These are phyloP conservation scores for Manis javanica DNA, from an alignment of 2,797 vertebrate species.

Conservation along the genomic window DNA sequence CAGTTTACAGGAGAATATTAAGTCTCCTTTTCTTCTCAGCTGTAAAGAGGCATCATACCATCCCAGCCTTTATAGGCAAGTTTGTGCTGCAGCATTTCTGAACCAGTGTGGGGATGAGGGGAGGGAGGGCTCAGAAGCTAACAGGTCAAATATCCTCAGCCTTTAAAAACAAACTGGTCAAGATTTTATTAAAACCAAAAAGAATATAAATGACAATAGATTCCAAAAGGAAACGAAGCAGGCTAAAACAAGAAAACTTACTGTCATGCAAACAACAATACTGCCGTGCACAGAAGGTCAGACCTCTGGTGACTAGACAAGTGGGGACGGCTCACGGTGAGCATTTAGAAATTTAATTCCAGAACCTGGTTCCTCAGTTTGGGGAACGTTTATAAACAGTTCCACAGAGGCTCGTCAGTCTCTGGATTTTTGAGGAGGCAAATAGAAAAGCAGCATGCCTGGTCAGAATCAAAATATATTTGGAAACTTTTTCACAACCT, in stretches of 20 bases:
- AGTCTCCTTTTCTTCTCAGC: not conserved
- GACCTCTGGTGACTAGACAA: slow-evolving; percentile 76
- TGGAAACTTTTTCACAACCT: slow-evolving; percentile 10
- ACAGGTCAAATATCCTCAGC: not conserved
- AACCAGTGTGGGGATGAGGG: not conserved
- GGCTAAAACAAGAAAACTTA: slow-evolving; percentile 57
- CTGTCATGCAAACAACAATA: not conserved
- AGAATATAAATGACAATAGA: slow-evolving; percentile 30
- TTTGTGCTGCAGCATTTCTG: not conserved
- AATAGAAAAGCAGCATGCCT: not conserved
- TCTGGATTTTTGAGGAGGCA: not conserved
- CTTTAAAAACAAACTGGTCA: slow-evolving; percentile 8
- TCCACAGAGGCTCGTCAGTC: not conserved
- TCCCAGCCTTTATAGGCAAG: not conserved
- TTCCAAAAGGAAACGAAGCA: slow-evolving; percentile 43
- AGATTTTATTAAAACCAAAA: slow-evolving; percentile 1
- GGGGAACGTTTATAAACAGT: not conserved
- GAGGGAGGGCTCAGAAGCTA: not conserved
- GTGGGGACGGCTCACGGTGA: not conserved
- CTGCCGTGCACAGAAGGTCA: slow-evolving; percentile 74
- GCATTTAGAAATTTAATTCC: not conserved
- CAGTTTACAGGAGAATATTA: not conserved
- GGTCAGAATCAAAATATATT: not conserved
- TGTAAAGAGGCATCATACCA: not conserved
- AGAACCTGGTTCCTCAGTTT: not conserved